A percentile compares a stretch with the other conserved stretches of the same genome.
Evolutionary conservation across 2,797 vertebrate genomes (phyloP).

Genomic region (Eutrigla gurnardus): DNA sequence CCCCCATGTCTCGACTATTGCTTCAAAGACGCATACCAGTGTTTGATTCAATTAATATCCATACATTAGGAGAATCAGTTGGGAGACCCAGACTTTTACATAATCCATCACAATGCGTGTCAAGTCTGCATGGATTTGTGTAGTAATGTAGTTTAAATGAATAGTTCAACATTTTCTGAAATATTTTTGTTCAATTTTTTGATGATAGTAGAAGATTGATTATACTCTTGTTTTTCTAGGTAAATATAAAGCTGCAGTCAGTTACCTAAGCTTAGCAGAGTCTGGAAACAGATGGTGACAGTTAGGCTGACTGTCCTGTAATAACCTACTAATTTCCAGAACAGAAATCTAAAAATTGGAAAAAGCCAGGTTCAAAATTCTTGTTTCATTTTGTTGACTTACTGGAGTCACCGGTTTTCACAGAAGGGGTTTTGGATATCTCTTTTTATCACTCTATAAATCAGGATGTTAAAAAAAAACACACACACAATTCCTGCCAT

Average conservation of each 20-base stretch:
- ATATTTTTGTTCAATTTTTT: background rate
- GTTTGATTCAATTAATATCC: background rate
- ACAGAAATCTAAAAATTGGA: too few species aligned
- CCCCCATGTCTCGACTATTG: background rate
- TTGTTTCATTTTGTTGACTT: too few species aligned
- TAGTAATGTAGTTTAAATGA: background rate
- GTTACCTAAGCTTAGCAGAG: slow-evolving; percentile 9
- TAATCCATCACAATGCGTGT: background rate
- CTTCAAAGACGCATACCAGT: background rate
- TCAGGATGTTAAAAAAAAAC: too few species aligned
- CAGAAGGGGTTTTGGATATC: too few species aligned
- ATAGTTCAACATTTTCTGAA: background rate
- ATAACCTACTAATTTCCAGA: too few species aligned
- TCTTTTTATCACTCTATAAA: too few species aligned
- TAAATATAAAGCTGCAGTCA: background rate
- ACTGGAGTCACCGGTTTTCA: too few species aligned
- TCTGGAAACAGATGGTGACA: background rate
- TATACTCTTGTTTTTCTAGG: accelerated
- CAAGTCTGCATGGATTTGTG: background rate
- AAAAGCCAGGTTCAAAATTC: too few species aligned
- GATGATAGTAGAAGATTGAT: background rate
- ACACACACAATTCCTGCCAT: too few species aligned
- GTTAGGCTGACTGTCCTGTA: background rate
- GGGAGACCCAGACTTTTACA: background rate
- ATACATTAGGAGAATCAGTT: background rate